Evolutionary conservation across 1,140 invertebrate genomes (phyloP).

Genomic region (Belonocnema kinseyi): DNA sequence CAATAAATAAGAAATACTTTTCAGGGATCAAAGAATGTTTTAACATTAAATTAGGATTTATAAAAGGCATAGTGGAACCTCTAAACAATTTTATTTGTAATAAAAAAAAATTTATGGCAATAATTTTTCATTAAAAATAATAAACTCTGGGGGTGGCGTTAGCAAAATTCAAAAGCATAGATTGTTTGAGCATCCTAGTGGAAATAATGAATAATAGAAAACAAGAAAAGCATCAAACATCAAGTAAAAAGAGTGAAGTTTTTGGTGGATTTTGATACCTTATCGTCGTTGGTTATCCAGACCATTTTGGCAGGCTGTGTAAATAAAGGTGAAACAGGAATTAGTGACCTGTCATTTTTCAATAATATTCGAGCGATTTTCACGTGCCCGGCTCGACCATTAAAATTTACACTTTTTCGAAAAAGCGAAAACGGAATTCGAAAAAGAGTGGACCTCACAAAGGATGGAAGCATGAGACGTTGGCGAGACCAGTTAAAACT

Average conservation of each 20-base stretch:
- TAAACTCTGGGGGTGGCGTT: too few relatives aligned
- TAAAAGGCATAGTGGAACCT: too few relatives aligned
- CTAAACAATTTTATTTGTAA: too few relatives aligned
- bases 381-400: neutral
- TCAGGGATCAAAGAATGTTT: too few relatives aligned
- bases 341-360: constrained; percentile 58
- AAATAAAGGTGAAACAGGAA: constrained; percentile 71
- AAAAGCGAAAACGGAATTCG: neutral
- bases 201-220: constrained; percentile 40
- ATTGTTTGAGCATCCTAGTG: neutral
- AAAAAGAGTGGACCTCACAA: neutral
- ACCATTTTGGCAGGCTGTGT: constrained; percentile 74
- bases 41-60: too few relatives aligned
- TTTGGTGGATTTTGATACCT: constrained; percentile 63
- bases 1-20: too few relatives aligned
- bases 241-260: constrained; percentile 30
- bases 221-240: constrained; percentile 23
- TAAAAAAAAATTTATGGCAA: too few relatives aligned
- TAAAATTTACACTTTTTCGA: neutral
- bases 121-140: too few relatives aligned
- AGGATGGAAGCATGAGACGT: neutral
- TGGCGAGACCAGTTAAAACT: neutral
- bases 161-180: neutral
- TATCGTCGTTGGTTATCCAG: constrained; percentile 73
- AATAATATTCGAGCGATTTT: neutral